Conservation (phyloP, 2,888 invertebrate genomes). For the Cryptus armator region DNA sequence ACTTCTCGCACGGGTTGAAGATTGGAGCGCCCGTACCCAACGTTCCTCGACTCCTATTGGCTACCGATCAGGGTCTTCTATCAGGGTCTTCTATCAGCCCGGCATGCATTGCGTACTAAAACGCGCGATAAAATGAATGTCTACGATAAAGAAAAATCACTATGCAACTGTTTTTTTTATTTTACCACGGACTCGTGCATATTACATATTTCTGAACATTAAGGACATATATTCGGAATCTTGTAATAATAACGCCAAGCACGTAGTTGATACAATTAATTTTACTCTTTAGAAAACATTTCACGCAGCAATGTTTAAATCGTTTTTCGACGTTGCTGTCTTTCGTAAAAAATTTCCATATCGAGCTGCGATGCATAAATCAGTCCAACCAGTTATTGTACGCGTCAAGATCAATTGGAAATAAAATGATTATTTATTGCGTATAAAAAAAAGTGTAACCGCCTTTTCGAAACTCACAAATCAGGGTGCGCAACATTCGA, state of each 20-base stretch:
- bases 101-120: conserved; percentile 80
- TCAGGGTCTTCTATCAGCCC: conserved; percentile 85
- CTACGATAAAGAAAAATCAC: background rate
- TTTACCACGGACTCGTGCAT: background rate
- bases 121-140: conserved; percentile 74
- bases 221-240: background rate
- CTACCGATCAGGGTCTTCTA: conserved; percentile 84
- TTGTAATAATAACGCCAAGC: no score
- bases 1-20: conserved; percentile 81
- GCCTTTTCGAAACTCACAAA: background rate
- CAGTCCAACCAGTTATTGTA: no score
- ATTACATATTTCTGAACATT: background rate
- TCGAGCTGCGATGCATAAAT: no score
- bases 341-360: no score
- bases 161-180: background rate
- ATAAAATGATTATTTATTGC: background rate
- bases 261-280: no score
- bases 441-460: background rate
- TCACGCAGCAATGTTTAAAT: no score
- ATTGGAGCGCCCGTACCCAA: conserved; percentile 79
- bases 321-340: no score
- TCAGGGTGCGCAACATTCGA: background rate
- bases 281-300: no score
- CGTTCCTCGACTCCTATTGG: conserved; percentile 81
- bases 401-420: no score